Conservation (phyloP, 1,140 invertebrate genomes). For the Procambarus virginalis region DNA sequence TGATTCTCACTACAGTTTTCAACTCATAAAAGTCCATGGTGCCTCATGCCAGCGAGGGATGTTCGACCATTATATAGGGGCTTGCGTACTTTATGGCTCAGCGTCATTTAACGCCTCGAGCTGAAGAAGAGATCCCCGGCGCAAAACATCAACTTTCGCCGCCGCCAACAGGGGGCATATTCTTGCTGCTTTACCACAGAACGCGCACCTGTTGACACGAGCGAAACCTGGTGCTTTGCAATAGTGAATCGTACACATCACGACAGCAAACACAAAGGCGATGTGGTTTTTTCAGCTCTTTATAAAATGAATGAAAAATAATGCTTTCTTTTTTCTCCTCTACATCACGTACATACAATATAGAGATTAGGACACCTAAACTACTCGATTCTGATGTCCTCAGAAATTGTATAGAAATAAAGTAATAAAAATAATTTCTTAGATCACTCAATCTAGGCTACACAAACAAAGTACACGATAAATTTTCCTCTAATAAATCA, state of each 20-base stretch:
- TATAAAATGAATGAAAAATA: constrained; percentile 67
- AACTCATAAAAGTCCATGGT: constrained; percentile 53
- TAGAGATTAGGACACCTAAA: constrained; percentile 58
- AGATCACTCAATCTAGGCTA: constrained; percentile 68
- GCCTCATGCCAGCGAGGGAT: constrained; percentile 59
- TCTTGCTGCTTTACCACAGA: background rate
- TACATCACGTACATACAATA: constrained; percentile 58
- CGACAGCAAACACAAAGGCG: constrained; percentile 66
- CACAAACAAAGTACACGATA: constrained; percentile 69
- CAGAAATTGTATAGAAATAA: constrained; percentile 67
- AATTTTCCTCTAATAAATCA: constrained; percentile 69
- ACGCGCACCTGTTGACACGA: background rate
- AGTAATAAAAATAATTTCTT: constrained; percentile 69
- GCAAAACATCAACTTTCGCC: constrained; percentile 37
- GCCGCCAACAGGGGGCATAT: background rate
- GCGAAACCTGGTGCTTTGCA: constrained; percentile 9
- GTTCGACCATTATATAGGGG: constrained; percentile 24
- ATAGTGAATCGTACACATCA: constrained; percentile 39
- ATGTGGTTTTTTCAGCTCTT: constrained; percentile 57
- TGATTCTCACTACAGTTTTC: constrained; percentile 21
- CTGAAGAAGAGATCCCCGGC: constrained; percentile 46
- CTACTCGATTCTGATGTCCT: constrained; percentile 59
- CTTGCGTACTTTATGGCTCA: constrained; percentile 38
- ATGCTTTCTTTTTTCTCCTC: constrained; percentile 51
- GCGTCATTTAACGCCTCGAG: constrained; percentile 56